These are phyloP conservation scores for Ictalurus punctatus DNA, from an alignment of 2,113 vertebrate genomes.

Conservation along the genomic window DNA sequence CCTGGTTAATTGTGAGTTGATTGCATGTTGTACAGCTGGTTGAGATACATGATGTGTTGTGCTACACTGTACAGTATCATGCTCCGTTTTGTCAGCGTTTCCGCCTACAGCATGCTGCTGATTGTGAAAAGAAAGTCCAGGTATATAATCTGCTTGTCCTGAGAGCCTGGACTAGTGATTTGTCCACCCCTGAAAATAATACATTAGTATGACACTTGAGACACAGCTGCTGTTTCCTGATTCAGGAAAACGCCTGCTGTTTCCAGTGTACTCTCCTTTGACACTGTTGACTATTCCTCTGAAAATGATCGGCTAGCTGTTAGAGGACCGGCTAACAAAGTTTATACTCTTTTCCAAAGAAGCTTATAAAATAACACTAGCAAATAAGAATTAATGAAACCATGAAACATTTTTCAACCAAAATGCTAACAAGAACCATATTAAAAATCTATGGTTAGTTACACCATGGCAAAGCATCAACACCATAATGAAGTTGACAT, in stretches of 20 bases:
- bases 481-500: neutral
- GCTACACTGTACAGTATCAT: neutral
- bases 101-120: neutral
- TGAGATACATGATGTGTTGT: neutral
- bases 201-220: neutral
- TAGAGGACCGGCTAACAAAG: neutral
- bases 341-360: neutral
- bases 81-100: neutral
- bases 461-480: neutral
- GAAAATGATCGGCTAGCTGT: neutral
- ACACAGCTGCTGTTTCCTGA: conserved; percentile 6
- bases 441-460: neutral
- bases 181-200: neutral
- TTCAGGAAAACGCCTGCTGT: neutral
- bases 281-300: neutral
- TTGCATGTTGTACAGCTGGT: neutral
- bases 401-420: neutral
- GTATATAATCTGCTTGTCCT: conserved; percentile 3
- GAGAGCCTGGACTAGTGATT: neutral
- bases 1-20: no score
- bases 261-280: neutral
- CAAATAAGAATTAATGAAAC: neutral
- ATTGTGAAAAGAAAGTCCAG: neutral
- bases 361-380: neutral
- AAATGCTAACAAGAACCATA: neutral